Percentiles rank a stretch among this genome's conserved stretches.
Conservation (phyloP, 2,113 vertebrate species). For the Murina feae region DNA sequence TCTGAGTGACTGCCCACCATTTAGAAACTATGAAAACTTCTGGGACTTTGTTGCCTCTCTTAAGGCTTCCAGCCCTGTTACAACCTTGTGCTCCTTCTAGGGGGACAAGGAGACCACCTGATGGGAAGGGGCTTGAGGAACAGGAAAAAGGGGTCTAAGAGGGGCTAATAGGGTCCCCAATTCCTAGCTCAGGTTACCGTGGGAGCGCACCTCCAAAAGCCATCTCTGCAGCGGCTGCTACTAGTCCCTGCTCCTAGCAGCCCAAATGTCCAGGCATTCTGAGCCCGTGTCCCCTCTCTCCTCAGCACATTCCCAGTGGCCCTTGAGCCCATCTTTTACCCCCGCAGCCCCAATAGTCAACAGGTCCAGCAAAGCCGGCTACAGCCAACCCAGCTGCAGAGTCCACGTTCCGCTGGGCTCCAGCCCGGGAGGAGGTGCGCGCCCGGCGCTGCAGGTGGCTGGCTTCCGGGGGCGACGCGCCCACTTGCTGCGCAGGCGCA, state of each 20-base stretch:
- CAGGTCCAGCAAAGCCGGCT: accelerated
- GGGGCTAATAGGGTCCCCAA: accelerated
- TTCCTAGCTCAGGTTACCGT: background rate
- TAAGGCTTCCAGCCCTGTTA: background rate
- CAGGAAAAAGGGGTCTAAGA: background rate
- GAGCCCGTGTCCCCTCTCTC: background rate
- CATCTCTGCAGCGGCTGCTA: background rate
- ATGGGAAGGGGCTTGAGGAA: background rate
- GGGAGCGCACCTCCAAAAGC: background rate
- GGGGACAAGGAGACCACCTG: background rate
- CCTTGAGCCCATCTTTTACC: background rate
- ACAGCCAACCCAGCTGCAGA: accelerated
- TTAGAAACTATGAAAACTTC: background rate
- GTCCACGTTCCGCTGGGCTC: background rate
- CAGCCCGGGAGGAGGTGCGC: accelerated
- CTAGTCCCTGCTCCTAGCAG: background rate
- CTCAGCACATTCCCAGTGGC: background rate
- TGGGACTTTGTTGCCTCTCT: background rate
- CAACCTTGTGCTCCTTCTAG: background rate
- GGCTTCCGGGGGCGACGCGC: accelerated
- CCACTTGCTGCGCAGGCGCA: background rate
- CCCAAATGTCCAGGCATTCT: background rate
- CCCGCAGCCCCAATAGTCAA: accelerated
- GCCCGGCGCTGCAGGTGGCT: accelerated
- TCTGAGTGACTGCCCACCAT: background rate